Base-by-base conservation (phyloP, 2,113 vertebrate species). In the Trichechus manatus region DNA sequence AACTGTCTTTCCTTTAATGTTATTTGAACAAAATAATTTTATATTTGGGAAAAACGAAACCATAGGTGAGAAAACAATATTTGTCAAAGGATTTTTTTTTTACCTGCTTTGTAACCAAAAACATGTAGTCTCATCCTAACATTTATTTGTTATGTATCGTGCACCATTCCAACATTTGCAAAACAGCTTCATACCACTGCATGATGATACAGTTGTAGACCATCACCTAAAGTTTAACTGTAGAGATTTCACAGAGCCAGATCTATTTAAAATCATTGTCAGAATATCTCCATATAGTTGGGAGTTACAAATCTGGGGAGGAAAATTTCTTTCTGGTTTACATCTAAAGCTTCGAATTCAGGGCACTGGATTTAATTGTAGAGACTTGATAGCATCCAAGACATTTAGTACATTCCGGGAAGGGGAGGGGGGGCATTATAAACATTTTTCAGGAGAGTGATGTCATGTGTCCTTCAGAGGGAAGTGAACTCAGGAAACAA, bases 91-190 rank as follows among this genome's bases (percentile, higher is more conserved):
- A 87, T 85, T 44, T 59, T 87, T 93, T 56, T 72, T 72, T 74
- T 89, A 98, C 85, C 59, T 95, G 61, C 93, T 98, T 97, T 97
- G 93, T 89, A 97, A 96, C 93, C 36, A 75, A 97, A 97, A 95
- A 96, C 53, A 56, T 29, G 6, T 93, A 84, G 10, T 61, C 93
- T 97, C 93, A 92, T 66, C 33, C 79, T 53, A 44, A 84, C 56
- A 66, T 92, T 83, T 95, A 82, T 61, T 70, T 87, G 80, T 81
- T 87, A 50, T 88, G 85, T 59, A 89, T 87, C 64, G 87, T 87
- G 33, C 68, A 33, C n/a, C 61, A 74, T 56, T 22, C 91, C 84
- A 89, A 87, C 47, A 50, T 95, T 97, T 97, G 27, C 68, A 90
- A 81, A 93, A 90, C 33, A 95, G 79, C 92, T 94, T 13, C 79